These are phyloP conservation scores for Phrynocephalus vlangalii DNA, from an alignment of 2,797 vertebrate genomes.

Conservation along the genomic window DNA sequence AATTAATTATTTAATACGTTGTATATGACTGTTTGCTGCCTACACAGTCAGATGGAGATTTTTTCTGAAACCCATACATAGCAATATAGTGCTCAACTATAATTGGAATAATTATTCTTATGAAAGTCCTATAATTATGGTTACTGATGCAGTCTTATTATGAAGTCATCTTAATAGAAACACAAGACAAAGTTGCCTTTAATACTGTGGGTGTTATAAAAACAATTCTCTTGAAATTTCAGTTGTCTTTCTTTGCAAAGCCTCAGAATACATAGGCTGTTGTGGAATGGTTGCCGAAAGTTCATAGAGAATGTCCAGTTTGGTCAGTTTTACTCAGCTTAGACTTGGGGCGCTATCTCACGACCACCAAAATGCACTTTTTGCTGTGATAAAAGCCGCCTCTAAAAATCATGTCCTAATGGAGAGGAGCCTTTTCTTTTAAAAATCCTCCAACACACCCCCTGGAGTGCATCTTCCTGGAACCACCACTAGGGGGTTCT, in stretches of 20 bases:
- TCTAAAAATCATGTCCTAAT: no score
- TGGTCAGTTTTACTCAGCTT: neutral
- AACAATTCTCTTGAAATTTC: neutral
- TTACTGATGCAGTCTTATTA: neutral
- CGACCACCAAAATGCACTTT: no score
- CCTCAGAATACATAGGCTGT: neutral
- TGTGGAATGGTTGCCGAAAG: neutral
- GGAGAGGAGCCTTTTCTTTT: no score
- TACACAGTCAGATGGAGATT: constrained; percentile 20
- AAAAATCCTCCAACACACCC: no score
- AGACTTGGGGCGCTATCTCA: no score
- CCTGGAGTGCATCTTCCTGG: no score
- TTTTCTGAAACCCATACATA: neutral
- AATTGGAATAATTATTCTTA: constrained; percentile 27
- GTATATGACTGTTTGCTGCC: neutral
- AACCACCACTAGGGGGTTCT: no score
- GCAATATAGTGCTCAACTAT: constrained; percentile 12
- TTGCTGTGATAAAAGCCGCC: no score
- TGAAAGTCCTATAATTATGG: constrained; percentile 23
- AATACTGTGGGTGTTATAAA: neutral
- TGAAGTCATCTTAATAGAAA: constrained; percentile 34
- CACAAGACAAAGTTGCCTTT: neutral
- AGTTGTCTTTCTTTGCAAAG: neutral
- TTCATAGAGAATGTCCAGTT: neutral
- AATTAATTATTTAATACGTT: constrained; percentile 20